Evolutionary conservation across 1,140 invertebrate genomes (phyloP).

Genomic region (Macrotrachela quadricornifera): DNA sequence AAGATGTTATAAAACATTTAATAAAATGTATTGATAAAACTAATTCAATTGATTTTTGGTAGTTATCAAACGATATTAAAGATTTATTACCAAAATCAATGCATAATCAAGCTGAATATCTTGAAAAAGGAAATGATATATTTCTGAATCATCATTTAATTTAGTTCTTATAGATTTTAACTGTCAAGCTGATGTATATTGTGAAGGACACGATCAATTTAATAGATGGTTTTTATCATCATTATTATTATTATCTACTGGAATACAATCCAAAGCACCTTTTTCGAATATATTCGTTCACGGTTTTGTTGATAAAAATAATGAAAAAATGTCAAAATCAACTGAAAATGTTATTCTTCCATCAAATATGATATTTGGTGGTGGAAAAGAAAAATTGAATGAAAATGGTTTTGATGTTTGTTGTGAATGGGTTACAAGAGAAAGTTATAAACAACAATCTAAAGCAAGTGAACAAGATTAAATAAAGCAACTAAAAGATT

Average conservation of each 20-base stretch:
- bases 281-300: constrained; percentile 70
- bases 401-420: constrained; percentile 30
- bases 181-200: constrained; percentile 46
- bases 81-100: background rate
- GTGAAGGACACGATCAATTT: constrained; percentile 89
- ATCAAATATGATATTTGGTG: constrained; percentile 41
- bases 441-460: constrained; percentile 42
- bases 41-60: constrained; percentile 7
- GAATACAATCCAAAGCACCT: constrained; percentile 48
- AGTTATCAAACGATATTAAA: background rate
- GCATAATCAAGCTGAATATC: constrained; percentile 11
- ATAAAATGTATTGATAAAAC: background rate
- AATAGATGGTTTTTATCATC: constrained; percentile 95
- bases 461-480: too few species aligned
- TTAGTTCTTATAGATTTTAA: constrained; percentile 33
- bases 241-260: constrained; percentile 65
- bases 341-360: constrained; percentile 81
- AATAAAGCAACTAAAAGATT: too few species aligned
- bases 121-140: constrained; percentile 46
- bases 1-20: constrained; percentile 31
- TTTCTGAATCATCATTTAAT: constrained; percentile 80
- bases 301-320: constrained; percentile 80
- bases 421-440: constrained; percentile 64
- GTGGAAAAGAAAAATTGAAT: constrained; percentile 12
- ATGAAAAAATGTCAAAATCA: constrained; percentile 93